A percentile compares a stretch with the other conserved stretches of the same genome.
Evolutionary conservation across 2,797 vertebrate genomes (phyloP).

Genomic region (Scyliorhinus canicula): DNA sequence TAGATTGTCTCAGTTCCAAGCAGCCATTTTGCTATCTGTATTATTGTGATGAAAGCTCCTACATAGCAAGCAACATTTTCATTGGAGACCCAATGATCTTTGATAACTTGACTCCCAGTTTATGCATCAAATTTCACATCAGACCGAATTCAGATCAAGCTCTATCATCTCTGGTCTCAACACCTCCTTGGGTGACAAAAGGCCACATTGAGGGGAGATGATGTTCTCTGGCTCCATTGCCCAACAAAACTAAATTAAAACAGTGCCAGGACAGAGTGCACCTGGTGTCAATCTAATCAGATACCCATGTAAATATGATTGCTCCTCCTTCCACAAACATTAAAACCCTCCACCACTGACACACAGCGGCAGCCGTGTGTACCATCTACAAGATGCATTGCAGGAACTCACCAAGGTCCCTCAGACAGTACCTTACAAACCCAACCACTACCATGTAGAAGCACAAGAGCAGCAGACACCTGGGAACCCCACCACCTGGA

Average conservation of each 20-base stretch:
- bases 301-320: neutral
- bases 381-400: no score
- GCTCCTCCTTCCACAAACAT: no score
- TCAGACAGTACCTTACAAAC: no score
- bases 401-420: no score
- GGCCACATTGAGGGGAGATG: neutral
- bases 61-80: neutral
- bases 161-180: neutral
- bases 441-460: no score
- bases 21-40: neutral
- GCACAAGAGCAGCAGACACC: no score
- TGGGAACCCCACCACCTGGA: no score
- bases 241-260: neutral
- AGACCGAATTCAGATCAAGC: neutral
- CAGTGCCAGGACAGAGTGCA: neutral
- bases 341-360: no score
- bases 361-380: no score
- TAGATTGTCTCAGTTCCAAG: neutral
- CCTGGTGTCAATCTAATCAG: neutral
- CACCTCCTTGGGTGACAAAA: neutral
- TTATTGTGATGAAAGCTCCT: neutral
- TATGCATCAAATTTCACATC: neutral
- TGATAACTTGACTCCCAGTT: neutral
- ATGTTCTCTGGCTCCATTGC: neutral
- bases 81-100: neutral